A percentile compares a stretch with the other conserved stretches of the same genome.
Evolutionary conservation across 1,140 invertebrate genomes (phyloP).

Genomic region (Bicyclus anynana): DNA sequence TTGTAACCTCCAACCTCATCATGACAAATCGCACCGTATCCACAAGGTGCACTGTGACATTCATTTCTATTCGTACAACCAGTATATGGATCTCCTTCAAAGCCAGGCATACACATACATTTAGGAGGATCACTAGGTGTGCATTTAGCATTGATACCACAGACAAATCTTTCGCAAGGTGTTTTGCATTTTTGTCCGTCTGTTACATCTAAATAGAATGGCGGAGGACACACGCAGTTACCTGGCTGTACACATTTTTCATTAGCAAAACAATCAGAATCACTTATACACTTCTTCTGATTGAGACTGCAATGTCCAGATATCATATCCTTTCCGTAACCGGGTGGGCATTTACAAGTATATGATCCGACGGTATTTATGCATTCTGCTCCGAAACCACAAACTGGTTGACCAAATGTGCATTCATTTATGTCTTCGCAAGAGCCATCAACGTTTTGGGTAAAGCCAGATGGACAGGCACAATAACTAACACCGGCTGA

Average conservation of each 20-base stretch:
- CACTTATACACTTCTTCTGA: slow-evolving; percentile 87
- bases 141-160: slow-evolving; percentile 95
- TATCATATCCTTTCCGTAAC: slow-evolving; percentile 80
- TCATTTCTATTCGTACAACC: slow-evolving; percentile 93
- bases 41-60: slow-evolving; percentile 87
- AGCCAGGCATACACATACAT: slow-evolving; percentile 91
- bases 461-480: slow-evolving; percentile 90
- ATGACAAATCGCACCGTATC: slow-evolving; percentile 89
- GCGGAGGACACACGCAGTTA: slow-evolving; percentile 92
- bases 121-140: slow-evolving; percentile 92
- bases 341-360: slow-evolving; percentile 88
- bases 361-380: slow-evolving; percentile 88
- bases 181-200: slow-evolving; percentile 92
- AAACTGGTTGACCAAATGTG: slow-evolving; percentile 84
- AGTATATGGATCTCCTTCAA: slow-evolving; percentile 88
- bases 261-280: slow-evolving; percentile 90
- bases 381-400: slow-evolving; percentile 92
- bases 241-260: slow-evolving; percentile 94
- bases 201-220: slow-evolving; percentile 88
- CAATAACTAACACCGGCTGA: slow-evolving; percentile 94
- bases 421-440: slow-evolving; percentile 93
- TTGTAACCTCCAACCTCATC: slow-evolving; percentile 91
- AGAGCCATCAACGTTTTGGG: slow-evolving; percentile 84
- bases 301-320: slow-evolving; percentile 87
- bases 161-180: slow-evolving; percentile 91